Base-by-base conservation (phyloP, 1,140 invertebrate species). In the Luehdorfia chinensis region DNA sequence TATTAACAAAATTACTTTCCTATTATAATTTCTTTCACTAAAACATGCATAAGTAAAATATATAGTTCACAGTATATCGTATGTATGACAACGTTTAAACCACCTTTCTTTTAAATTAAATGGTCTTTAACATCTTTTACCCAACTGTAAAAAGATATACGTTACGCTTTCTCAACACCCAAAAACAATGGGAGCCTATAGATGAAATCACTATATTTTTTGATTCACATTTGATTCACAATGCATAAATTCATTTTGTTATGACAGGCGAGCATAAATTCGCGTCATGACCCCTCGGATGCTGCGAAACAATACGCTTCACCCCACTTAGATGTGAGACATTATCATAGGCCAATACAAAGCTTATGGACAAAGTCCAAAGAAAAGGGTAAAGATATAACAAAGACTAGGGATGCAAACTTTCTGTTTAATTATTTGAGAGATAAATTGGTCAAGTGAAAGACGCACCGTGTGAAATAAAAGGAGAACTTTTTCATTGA, bases 161-260 rank as follows among this genome's bases (percentile, higher is more conserved):
- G 59, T 81, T 74, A 68, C 66, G 66, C 55, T 75, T 71, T 67
- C 62, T 61, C 65, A 50, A 83, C 80, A 72, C 80, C 70, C 68
- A 75, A 69, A 83, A 75, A 83, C 78, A 80, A 83, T 74, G 50
- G 65, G 27, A 37, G 61, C 47, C 60, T 70, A 69, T 70, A 74
- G 74, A 83, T 80, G 65, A 9, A 78, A 81, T 79, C 72, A 62
- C 59, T 78, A 52, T 83, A 85, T 86, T n/a, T n/a, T n/a, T n/a
- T n/a, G n/a, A n/a, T n/a, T n/a, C n/a, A n/a, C n/a, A n/a, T n/a
- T n/a, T 79, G 79, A 83, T 77, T 80, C 79, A 84, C 79, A 84
- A 84, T 74, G 83, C 83, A 76, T 86, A 77, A 84, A 80, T 78
- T 79, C 69, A 80, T 83, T 80, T 63, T 86, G 79, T 86, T 86